These are phyloP conservation scores for Tuta absoluta DNA, from an alignment of 2,888 invertebrate species.

Conservation along the genomic window DNA sequence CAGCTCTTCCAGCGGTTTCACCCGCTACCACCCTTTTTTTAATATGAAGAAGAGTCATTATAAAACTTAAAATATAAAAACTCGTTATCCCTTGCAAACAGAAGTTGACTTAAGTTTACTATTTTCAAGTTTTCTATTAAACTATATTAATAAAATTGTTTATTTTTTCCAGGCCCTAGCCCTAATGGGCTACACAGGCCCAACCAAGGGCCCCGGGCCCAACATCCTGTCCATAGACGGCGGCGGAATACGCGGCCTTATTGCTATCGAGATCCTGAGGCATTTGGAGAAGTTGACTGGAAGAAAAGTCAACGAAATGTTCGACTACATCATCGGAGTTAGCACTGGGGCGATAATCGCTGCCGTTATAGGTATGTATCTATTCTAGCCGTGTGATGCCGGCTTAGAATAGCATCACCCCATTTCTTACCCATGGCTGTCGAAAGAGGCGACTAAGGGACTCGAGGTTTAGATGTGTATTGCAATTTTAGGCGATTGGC, in stretches of 20 bases:
- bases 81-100: no score
- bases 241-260: slow-evolving; percentile 93
- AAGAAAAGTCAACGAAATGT: slow-evolving; percentile 86
- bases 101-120: no score
- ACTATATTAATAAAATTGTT: not conserved
- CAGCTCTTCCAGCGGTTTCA: no score
- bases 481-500: no score
- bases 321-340: slow-evolving; percentile 93
- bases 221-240: slow-evolving; percentile 93
- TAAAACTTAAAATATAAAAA: no score
- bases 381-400: no score
- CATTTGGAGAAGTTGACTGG: slow-evolving; percentile 88
- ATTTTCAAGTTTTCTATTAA: not conserved
- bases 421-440: no score
- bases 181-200: slow-evolving; percentile 86
- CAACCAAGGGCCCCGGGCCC: slow-evolving; percentile 87
- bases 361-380: slow-evolving; percentile 84
- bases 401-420: no score
- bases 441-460: no score
- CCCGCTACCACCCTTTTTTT: no score
- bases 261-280: slow-evolving; percentile 90
- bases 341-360: slow-evolving; percentile 92
- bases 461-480: no score
- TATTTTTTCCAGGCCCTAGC: slow-evolving; percentile 77
- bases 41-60: no score